These are phyloP conservation scores for Hiodon alosoides DNA, from an alignment of 2,113 vertebrate genomes.

Conservation along the genomic window DNA sequence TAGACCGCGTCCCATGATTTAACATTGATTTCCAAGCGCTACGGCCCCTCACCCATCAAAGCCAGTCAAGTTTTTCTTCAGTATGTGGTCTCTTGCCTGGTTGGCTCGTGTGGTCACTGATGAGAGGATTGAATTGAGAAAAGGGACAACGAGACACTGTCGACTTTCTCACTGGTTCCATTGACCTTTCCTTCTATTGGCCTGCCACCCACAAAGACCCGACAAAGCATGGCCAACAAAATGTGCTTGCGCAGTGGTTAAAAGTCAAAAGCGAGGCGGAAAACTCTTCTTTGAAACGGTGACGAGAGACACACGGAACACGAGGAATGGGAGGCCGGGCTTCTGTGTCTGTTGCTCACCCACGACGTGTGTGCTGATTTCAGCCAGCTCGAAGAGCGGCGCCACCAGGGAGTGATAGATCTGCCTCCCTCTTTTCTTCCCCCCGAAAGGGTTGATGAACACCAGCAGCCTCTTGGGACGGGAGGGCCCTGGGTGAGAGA, in stretches of 20 bases:
- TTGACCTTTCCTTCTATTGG: not conserved
- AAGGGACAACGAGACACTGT: not conserved
- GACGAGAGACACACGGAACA: not conserved
- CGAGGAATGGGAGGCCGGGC: not conserved
- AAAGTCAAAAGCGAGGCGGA: no score
- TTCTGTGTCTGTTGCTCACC: constrained; percentile 48
- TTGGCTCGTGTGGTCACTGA: constrained; percentile 69
- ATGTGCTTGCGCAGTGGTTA: no score
- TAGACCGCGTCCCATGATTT: not conserved
- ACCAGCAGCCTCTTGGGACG: constrained; percentile 66
- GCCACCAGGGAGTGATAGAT: constrained; percentile 65
- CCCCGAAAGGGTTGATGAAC: constrained; percentile 74
- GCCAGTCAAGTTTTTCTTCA: constrained; percentile 67
- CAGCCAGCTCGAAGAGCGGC: constrained; percentile 71
- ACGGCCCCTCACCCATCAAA: constrained; percentile 64
- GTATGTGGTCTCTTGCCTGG: constrained; percentile 70
- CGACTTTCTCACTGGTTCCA: not conserved
- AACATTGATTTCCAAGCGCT: not conserved
- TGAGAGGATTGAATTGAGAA: not conserved
- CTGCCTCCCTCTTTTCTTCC: constrained; percentile 59
- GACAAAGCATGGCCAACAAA: no score
- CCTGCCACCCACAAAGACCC: not conserved
- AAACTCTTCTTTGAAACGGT: no score
- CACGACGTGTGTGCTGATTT: constrained; percentile 68
- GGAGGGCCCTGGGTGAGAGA: constrained; percentile 40